These are phyloP conservation scores for Nemoura dubitans DNA, from an alignment of 2,888 invertebrate species.

Conservation along the genomic window DNA sequence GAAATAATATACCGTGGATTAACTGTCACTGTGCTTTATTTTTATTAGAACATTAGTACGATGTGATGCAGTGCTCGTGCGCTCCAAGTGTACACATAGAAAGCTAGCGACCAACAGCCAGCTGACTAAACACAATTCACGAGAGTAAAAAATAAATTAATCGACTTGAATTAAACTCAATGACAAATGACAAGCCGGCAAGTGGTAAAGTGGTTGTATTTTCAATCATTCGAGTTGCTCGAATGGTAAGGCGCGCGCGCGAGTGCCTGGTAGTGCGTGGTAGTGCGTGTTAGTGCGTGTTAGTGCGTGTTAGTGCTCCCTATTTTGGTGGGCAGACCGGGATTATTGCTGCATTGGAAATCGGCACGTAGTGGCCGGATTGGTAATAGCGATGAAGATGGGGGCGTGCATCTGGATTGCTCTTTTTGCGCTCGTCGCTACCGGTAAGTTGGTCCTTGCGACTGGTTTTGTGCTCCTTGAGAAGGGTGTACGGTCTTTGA, in stretches of 20 bases:
- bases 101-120: not conserved
- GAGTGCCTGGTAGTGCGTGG: not conserved
- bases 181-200: not conserved
- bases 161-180: not conserved
- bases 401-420: not conserved
- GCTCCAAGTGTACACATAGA: not conserved
- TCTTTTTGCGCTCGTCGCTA: not conserved
- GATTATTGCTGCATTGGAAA: not conserved
- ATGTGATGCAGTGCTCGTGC: not conserved
- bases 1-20: not conserved
- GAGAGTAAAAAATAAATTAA: not conserved
- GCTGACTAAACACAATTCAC: not conserved
- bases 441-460: not conserved
- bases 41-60: not conserved
- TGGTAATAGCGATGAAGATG: not conserved
- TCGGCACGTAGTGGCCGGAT: not conserved
- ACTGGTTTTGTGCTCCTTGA: no score
- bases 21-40: not conserved
- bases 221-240: not conserved
- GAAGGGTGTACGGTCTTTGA: no score
- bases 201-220: slow-evolving; percentile 7
- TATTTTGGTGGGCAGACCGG: not conserved
- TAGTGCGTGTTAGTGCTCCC: not conserved
- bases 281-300: not conserved
- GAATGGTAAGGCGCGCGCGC: not conserved